A percentile compares a stretch with the other conserved stretches of the same genome.
These are phyloP conservation scores for Enteromius anoplus DNA, from an alignment of 2,797 vertebrate genomes.

Conservation along the genomic window DNA sequence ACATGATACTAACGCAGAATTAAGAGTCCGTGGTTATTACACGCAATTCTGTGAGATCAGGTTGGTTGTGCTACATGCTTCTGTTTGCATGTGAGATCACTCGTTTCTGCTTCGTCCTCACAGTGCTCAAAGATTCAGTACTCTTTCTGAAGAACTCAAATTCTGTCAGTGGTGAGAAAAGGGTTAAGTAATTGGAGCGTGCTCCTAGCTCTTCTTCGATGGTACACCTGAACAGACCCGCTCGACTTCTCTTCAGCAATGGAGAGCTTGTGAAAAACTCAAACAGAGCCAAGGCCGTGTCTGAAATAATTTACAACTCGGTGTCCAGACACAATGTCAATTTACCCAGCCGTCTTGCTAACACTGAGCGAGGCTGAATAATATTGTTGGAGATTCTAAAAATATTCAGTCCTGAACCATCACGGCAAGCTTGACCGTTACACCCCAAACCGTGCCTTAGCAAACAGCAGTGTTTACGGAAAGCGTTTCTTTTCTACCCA, in stretches of 20 bases:
- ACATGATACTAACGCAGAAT: no score
- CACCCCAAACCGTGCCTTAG: not conserved
- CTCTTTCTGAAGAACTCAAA: not conserved
- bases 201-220: not conserved
- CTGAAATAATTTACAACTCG: conserved; percentile 14
- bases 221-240: not conserved
- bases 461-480: conserved; percentile 24
- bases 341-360: conserved; percentile 21
- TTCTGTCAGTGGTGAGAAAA: not conserved
- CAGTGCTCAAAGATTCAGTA: not conserved
- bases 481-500: conserved; percentile 11
- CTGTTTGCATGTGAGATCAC: not conserved
- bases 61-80: not conserved
- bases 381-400: conserved; percentile 6
- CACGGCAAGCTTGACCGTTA: conserved; percentile 8
- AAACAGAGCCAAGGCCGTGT: conserved; percentile 10
- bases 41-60: no score
- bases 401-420: not conserved
- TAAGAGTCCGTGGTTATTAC: no score
- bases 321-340: conserved; percentile 24
- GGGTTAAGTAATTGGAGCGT: not conserved
- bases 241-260: conserved; percentile 14
- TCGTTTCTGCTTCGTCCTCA: not conserved
- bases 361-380: conserved; percentile 14
- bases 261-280: conserved; percentile 24